Evolutionary conservation across 1,140 invertebrate species (phyloP).

Genomic region (Drosophila nasuta): DNA sequence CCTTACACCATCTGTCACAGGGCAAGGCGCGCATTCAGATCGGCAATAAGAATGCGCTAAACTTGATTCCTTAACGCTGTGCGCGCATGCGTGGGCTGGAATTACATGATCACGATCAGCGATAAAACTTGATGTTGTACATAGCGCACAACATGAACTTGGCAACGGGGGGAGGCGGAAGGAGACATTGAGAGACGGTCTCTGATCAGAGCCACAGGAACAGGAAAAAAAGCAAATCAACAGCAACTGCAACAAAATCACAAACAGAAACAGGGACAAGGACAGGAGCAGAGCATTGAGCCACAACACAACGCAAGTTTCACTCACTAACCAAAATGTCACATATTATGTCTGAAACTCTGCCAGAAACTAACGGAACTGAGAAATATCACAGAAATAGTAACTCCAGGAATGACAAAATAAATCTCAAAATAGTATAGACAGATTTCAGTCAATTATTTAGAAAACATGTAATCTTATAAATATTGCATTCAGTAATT

Average conservation of each 20-base stretch:
- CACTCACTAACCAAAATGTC: slow-evolving; percentile 1
- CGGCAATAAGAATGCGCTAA: slow-evolving; percentile 81
- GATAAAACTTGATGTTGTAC: slow-evolving; percentile 85
- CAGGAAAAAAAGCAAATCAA: neutral
- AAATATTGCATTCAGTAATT: too few relatives aligned
- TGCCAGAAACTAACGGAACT: neutral
- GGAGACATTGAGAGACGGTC: neutral
- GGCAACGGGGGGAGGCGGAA: slow-evolving; percentile 12
- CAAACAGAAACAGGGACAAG: slow-evolving; percentile 15
- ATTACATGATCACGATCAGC: slow-evolving; percentile 85
- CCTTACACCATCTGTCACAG: slow-evolving; percentile 79
- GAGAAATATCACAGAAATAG: too few relatives aligned
- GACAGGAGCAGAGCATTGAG: slow-evolving; percentile 15
- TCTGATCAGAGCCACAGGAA: slow-evolving; percentile 8
- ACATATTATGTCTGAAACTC: neutral
- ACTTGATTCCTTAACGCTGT: slow-evolving; percentile 80
- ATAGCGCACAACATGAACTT: slow-evolving; percentile 64
- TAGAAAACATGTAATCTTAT: too few relatives aligned
- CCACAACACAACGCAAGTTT: neutral
- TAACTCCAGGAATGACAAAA: too few relatives aligned
- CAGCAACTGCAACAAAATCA: slow-evolving; percentile 1
- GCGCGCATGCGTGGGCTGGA: slow-evolving; percentile 84
- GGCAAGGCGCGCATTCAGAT: slow-evolving; percentile 55
- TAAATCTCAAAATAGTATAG: too few relatives aligned
- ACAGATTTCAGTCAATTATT: too few relatives aligned